These are phyloP conservation scores for Cynopterus brachyotis DNA, from an alignment of 2,113 vertebrate species.

Conservation along the genomic window DNA sequence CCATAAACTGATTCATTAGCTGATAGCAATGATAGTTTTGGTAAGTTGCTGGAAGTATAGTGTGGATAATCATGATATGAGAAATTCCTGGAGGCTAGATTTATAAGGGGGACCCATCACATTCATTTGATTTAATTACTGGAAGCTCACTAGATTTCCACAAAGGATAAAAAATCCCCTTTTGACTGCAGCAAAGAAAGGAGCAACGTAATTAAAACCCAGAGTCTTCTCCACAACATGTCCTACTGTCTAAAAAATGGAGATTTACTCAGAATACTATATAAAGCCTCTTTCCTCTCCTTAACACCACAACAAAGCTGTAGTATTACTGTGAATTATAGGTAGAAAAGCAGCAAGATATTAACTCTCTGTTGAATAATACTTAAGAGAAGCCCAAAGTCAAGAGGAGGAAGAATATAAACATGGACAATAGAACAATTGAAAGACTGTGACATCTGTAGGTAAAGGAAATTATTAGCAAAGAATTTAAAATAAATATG, in stretches of 20 bases:
- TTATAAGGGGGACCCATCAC: background rate
- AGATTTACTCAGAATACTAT: background rate
- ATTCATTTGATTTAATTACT: background rate
- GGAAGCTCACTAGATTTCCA: background rate
- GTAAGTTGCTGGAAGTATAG: background rate
- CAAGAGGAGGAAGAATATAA: background rate
- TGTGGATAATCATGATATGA: background rate
- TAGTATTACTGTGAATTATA: background rate
- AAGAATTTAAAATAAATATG: background rate
- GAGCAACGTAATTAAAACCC: background rate
- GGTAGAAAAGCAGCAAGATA: background rate
- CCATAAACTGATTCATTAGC: background rate
- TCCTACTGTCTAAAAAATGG: background rate
- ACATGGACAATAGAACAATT: background rate
- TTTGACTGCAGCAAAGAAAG: background rate
- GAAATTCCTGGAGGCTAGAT: background rate
- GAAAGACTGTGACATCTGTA: background rate
- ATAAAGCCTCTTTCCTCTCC: background rate
- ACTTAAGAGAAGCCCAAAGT: background rate
- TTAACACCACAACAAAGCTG: background rate
- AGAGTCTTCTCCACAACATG: background rate
- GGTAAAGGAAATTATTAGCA: background rate
- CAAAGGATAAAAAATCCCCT: background rate
- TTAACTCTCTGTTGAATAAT: background rate
- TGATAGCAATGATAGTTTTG: background rate